Evolutionary conservation across 2,888 invertebrate species (phyloP), one percentile per base, ranked within the genome.

Genomic region (Aleiodes leptofemur): DNA sequence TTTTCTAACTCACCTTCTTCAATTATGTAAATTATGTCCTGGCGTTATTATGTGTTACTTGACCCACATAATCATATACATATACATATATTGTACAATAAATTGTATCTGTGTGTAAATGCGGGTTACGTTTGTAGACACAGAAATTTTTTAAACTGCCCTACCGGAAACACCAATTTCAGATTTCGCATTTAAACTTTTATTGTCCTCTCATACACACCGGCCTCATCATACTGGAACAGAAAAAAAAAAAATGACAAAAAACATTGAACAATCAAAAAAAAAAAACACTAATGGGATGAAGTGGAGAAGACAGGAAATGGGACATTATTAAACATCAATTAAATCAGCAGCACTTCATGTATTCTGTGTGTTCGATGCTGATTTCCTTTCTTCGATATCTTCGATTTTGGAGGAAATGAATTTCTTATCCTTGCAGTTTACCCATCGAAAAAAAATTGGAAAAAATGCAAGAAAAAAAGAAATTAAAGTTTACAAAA

Each of bases 111-210:
- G 7, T 64, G 43, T 43, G 43, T 43, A 23, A 64, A 64, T 16
- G 64, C 64, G 43, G 43, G 64, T 64, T 64, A 48, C 29, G 43
- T 48, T 11, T 43, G 48, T 48, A 64, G 16, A 43, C 43, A 48
- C 23, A 23, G 23, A 43, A 14, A 16, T 64, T 64, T 64, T 64
- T 43, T 43, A 43, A 43, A 64, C 64, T 43, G 43, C 64, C 64
- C 64, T 64, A 64, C 64, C 64, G 64, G 64, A 64, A 64, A 64
- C 23, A 64, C 64, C 64, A 64, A 64, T 64, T 64, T 64, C 64
- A 64, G 43, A 64, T 64, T 64, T 64, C 48, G 64, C 43, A 43
- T 14, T 48, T 64, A 64, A 43, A 64, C 48, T 64, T 23, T 48
- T 64, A 48, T 64, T 43, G 48, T 64, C 64, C 43, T 64, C 43